Evolutionary conservation across 2,888 invertebrate species (phyloP).

Genomic region (Leucozona laternaria): DNA sequence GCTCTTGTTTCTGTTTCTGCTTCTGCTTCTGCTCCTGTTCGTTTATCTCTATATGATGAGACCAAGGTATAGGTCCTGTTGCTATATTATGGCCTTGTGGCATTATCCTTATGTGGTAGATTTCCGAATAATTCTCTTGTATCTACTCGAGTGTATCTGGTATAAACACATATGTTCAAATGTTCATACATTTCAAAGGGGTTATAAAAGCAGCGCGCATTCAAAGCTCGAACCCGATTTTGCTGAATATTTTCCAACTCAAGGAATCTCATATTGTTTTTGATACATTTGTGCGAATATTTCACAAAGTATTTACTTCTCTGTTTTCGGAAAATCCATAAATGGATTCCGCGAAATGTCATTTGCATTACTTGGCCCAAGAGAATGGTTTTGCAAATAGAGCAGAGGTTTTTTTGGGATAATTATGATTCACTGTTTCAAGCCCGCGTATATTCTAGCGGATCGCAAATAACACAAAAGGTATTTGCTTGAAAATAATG

Average conservation of each 20-base stretch:
- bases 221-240: constrained; percentile 24
- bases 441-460: not conserved
- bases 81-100: constrained; percentile 14
- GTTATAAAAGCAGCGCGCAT: constrained; percentile 23
- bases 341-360: not conserved
- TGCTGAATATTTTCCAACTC: constrained; percentile 24
- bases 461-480: not conserved
- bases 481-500: not conserved
- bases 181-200: not conserved
- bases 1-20: constrained; percentile 6
- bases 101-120: constrained; percentile 33
- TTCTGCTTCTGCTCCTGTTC: not conserved
- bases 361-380: not conserved
- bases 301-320: constrained; percentile 5
- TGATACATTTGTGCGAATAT: constrained; percentile 9
- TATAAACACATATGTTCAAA: not conserved
- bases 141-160: not conserved
- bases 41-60: not conserved
- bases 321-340: not conserved
- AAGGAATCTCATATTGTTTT: constrained; percentile 47
- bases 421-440: not conserved
- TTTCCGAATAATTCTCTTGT: not conserved
- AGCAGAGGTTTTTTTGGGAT: not conserved
- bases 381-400: not conserved
- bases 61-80: not conserved